phyloP scores from a whole-genome alignment of 2,888 invertebrate genomes.

The Cephus pygmeus region DNA sequence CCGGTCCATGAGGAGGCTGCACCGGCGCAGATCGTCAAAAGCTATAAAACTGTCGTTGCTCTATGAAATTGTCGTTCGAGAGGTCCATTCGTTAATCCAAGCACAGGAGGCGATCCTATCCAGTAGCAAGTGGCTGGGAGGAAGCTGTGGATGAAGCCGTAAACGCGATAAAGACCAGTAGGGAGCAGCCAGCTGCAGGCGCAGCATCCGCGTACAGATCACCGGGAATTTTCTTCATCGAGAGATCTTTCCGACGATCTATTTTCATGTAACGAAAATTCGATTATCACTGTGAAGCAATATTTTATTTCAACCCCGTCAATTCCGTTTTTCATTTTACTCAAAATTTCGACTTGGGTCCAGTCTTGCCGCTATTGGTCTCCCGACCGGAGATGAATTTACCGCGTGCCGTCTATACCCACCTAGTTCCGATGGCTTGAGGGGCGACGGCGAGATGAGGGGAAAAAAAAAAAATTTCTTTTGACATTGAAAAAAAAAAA shows the following conservation, averaged over 20 bases:
- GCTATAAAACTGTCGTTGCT: background rate
- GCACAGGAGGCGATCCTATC: background rate
- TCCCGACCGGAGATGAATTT: conserved; percentile 27
- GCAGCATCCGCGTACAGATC: conserved; percentile 30
- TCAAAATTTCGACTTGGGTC: background rate
- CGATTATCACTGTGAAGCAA: conserved; percentile 6
- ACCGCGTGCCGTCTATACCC: background rate
- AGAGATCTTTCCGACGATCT: conserved; percentile 19
- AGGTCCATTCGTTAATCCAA: background rate
- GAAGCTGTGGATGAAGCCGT: conserved; percentile 34
- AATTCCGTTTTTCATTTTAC: background rate
- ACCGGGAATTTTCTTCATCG: background rate
- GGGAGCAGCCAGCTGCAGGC: conserved; percentile 12
- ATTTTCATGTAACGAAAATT: conserved; percentile 23
- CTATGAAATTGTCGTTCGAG: conserved; percentile 4
- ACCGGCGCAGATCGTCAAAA: background rate
- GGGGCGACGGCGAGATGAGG: background rate
- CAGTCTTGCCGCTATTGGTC: background rate
- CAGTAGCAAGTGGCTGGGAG: background rate
- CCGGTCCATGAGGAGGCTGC: background rate
- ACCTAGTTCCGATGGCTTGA: too few species aligned
- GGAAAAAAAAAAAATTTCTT: background rate
- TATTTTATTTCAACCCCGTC: conserved; percentile 17
- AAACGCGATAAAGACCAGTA: conserved; percentile 38
- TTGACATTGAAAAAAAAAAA: background rate